A percentile compares a stretch with the other conserved stretches of the same genome.
Evolutionary conservation across 2,797 vertebrate genomes (phyloP).

Genomic region (Scomberomorus guttatus): DNA sequence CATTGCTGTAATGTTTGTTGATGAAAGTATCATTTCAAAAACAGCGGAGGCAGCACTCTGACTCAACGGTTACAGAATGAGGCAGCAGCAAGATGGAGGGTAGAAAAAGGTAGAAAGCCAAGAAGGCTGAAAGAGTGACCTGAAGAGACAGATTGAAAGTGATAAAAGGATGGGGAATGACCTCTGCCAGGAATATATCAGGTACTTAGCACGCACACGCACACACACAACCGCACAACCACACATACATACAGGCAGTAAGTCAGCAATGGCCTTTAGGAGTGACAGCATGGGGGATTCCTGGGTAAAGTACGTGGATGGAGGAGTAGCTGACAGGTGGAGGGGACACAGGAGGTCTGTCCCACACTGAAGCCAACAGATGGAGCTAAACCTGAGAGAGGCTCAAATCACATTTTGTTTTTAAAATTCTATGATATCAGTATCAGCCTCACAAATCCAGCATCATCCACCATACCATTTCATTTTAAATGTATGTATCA

Average conservation of each 20-base stretch:
- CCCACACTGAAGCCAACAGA: slow-evolving; percentile 16
- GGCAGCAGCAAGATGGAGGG: slow-evolving; percentile 45
- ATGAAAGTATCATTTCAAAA: slow-evolving; percentile 51
- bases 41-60: slow-evolving; percentile 42
- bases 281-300: slow-evolving; percentile 59
- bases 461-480: background rate
- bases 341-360: slow-evolving; percentile 47
- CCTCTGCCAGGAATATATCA: slow-evolving; percentile 50
- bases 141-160: slow-evolving; percentile 29
- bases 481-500: background rate
- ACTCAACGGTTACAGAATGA: slow-evolving; percentile 46
- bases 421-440: too few relatives aligned
- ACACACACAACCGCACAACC: background rate
- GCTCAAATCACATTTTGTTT: too few relatives aligned
- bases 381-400: too few relatives aligned
- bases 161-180: slow-evolving; percentile 57
- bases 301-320: slow-evolving; percentile 50
- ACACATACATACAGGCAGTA: slow-evolving; percentile 12
- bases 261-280: slow-evolving; percentile 51
- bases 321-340: slow-evolving; percentile 64
- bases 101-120: background rate
- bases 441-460: background rate
- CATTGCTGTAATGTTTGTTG: slow-evolving; percentile 37
- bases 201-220: slow-evolving; percentile 22
- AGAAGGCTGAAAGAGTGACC: slow-evolving; percentile 20